Evolutionary conservation across 2,797 vertebrate species (phyloP), one percentile per base, ranked within the genome.

Genomic region (Onychomys leucogaster): DNA sequence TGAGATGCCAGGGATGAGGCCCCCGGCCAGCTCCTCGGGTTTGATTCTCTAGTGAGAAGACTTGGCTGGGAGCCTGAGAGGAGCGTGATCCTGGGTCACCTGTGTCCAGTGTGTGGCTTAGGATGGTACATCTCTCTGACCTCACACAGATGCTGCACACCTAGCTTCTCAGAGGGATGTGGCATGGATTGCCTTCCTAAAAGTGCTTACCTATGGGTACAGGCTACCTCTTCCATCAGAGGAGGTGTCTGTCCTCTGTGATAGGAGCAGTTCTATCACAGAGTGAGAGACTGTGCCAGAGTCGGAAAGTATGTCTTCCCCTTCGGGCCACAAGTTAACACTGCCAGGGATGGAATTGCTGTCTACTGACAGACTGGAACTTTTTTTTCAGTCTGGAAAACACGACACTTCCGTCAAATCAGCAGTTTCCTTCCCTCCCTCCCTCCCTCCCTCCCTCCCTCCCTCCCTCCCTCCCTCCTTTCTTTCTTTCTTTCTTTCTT

Each of bases 1-100:
- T 90, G 85, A 94, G 97, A 98, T 97, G 98, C 98, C 98, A 98
- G 92, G 0, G 12, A 78, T 5, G 5, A 82, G 97, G 95, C 94
- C 87, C 73, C 14, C 0, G 94, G 97, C 96, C 96, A 93, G 89
- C 85, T 83, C 95, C 95, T 82, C 94, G 75, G 94, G 91, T 92
- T 88, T 61, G 81, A 34, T 90, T 85, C 65, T 89, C 27, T 57
- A 78, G 84, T 57, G 91, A 91, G 92, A 88, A 89, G 75, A 46
- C 92, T 95, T 89, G 96, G 94, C 92, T 13, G 52, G 83, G 25
- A 59, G 86, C 65, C 52, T 4, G 65, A 2, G 41, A 75, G 94
- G 94, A 10, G 6, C 25, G 37, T 17, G 55, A 75, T 25, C 89
- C 91, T 61, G 87, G 78, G 96, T 90, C 83, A 67, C 94, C 89